Evolutionary conservation across 2,888 invertebrate species (phyloP), one percentile per base, ranked within the genome.

Genomic region (Pegoplata infirma): DNA sequence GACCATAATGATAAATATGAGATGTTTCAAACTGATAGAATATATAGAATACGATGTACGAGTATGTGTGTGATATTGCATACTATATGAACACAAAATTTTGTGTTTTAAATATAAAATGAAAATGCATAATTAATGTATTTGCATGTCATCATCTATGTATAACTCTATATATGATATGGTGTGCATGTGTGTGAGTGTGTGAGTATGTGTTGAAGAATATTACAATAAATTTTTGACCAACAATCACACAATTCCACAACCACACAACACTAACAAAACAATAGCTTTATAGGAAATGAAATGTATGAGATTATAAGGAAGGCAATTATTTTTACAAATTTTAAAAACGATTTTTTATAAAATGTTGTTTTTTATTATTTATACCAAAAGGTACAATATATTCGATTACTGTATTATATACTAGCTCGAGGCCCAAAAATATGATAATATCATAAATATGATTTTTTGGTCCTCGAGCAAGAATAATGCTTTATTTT

Each of bases 51-150:
- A 19, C 36, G 25, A 28, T 51, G 58, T 58, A 61, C 61, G 40
- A 63, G 61, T 23, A 5, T 1, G 3, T 4, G 6, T 28, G 6
- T 5, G 32, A 72, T 67, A 67, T 77, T 77, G 72, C 67, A 72
- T 76, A 59, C 46, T 25, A 71, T 63, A 77, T 72, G 61, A 76
- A 72, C 44, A 51, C 46, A 66, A 10, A 32, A 32, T 32, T 32
- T 32, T 16, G 51, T 71, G 8, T 68, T 63, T 56, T 68, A 68
- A 73, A 77, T 59, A 73, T 32, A 25, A 73, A 77, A 73, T 73
- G 77, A 73, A 68, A 68, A 73, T 77, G 56, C 63, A 77, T 77
- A 77, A 77, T 68, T 77, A 68, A 77, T 72, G 49, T 56, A 32
- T 32, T 32, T 71, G 21, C 12, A 10, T 49, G n/a, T 25, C 5